Base-by-base conservation (phyloP, 2,888 invertebrate genomes). In the Amblyjoppa fuscipennis region DNA sequence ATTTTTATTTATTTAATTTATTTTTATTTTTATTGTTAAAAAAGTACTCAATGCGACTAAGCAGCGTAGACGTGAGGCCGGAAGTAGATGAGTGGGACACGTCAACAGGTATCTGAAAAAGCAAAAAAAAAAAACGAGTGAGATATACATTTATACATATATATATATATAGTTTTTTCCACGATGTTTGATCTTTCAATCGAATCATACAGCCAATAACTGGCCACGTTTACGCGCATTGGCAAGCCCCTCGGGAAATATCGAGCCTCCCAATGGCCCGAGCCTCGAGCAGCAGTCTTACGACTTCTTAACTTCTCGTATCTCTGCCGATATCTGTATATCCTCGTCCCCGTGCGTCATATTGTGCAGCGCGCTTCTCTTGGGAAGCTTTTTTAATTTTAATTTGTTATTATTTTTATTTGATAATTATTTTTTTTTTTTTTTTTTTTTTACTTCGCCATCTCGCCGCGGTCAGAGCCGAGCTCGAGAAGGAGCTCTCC, bases 131-230 rank as follows among this genome's bases (percentile, higher is more conserved):
- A 80, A 75, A 20, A 49, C 25, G 13, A 64, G 53, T 5, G 68
- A 28, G 20, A 38, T 2, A 25, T 0, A 38, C 3, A 45, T 13
- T 51, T 3, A 13, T 34, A n/a, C 25, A 41, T 53, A 20, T 20
- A 20, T 20, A n/a, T 38, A 41, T 53, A 49, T 53, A 53, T 41
- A 66, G 69, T 41, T 49, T 45, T 34, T 38, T 81, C 66, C 74
- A 80, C 82, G 87, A 87, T 89, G 90, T 91, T 91, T 90, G 91
- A 91, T 91, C 90, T 89, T 87, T 88, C 88, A 90, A 91, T 91
- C 91, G 91, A 91, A 91, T 91, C 90, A 88, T 87, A 87, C 85
- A 88, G 88, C 90, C 91, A 91, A 91, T 91, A 91, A 91, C 90
- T 88, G 90, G 88, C 89, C 89, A 87, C 88, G 90, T 90, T 90